These are phyloP conservation scores for Pampus argenteus DNA, from an alignment of 2,797 vertebrate genomes.

Conservation along the genomic window DNA sequence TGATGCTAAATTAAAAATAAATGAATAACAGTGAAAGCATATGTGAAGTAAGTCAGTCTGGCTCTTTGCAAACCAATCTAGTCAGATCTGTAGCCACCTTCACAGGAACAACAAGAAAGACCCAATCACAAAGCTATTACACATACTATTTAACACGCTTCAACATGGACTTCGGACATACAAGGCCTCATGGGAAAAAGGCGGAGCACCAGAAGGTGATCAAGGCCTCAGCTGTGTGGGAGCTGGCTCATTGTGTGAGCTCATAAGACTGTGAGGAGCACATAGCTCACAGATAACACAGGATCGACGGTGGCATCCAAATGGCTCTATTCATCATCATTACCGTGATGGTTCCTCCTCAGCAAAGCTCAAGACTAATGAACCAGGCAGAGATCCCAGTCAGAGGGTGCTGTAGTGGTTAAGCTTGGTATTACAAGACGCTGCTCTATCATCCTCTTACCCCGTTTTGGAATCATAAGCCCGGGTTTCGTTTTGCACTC, in stretches of 20 bases:
- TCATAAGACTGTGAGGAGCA: conserved; percentile 48
- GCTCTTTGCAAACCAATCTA: background rate
- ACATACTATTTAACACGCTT: conserved; percentile 25
- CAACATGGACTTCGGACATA: conserved; percentile 29
- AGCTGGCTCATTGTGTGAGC: conserved; percentile 60
- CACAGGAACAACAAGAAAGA: conserved; percentile 21
- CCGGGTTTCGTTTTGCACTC: conserved; percentile 94
- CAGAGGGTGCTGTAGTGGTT: conserved; percentile 35
- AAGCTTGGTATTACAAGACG: conserved; percentile 17
- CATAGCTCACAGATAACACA: conserved; percentile 61
- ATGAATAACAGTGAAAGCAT: background rate
- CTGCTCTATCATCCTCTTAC: conserved; percentile 82
- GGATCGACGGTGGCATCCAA: conserved; percentile 64
- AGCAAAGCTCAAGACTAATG: conserved; percentile 63
- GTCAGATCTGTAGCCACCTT: conserved; percentile 22
- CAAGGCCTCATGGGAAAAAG: conserved; percentile 51
- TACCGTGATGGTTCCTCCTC: conserved; percentile 58
- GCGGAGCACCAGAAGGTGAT: conserved; percentile 51
- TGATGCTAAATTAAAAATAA: background rate
- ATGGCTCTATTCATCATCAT: conserved; percentile 76
- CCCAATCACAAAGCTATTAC: conserved; percentile 24
- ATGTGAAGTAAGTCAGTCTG: conserved; percentile 7
- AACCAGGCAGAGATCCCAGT: conserved; percentile 58
- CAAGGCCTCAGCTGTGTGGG: conserved; percentile 71
- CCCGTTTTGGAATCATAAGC: conserved; percentile 93